Evolutionary conservation across 2,888 invertebrate genomes (phyloP).

Genomic region (Diarsia mendica): DNA sequence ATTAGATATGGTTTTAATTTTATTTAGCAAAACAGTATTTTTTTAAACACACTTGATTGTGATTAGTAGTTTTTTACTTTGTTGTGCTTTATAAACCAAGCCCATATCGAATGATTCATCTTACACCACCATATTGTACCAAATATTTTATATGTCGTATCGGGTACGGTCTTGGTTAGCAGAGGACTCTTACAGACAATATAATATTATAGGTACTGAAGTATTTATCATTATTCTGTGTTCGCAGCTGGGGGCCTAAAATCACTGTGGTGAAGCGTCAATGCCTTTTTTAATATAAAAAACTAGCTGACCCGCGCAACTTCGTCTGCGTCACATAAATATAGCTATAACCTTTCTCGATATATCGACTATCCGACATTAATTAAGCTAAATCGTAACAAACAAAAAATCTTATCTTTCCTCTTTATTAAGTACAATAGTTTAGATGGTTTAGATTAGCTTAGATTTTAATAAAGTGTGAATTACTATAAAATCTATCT

Average conservation of each 20-base stretch:
- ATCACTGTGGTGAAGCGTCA: too few relatives aligned
- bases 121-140: not conserved
- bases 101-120: not conserved
- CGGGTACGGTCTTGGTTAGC: not conserved
- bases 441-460: too few relatives aligned
- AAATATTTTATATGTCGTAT: not conserved
- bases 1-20: slow-evolving; percentile 13
- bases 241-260: not conserved
- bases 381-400: too few relatives aligned
- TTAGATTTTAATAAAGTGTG: too few relatives aligned
- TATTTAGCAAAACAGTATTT: not conserved
- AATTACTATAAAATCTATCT: too few relatives aligned
- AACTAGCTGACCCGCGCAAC: too few relatives aligned
- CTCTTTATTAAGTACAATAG: too few relatives aligned
- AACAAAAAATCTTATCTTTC: too few relatives aligned
- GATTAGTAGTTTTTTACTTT: not conserved
- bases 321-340: too few relatives aligned
- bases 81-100: not conserved
- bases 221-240: not conserved
- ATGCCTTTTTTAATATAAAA: too few relatives aligned
- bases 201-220: not conserved
- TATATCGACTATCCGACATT: too few relatives aligned
- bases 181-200: not conserved
- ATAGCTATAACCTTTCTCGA: too few relatives aligned
- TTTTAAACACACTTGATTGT: not conserved